These are phyloP conservation scores for Meteorus colon DNA, from an alignment of 2,888 invertebrate species.

Conservation along the genomic window DNA sequence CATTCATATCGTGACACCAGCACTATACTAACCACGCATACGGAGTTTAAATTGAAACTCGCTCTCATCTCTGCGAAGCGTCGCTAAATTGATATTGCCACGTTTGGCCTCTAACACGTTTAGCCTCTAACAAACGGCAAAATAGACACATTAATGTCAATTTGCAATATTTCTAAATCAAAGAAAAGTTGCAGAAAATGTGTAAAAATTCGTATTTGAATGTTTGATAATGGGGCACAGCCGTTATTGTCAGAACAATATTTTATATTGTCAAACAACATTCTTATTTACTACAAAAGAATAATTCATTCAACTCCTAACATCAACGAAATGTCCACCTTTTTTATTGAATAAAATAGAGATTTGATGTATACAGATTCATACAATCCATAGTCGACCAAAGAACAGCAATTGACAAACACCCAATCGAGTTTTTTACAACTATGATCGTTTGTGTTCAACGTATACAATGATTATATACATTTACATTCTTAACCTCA, in stretches of 20 bases:
- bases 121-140: conserved; percentile 19
- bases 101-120: conserved; percentile 25
- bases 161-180: not conserved
- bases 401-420: too few relatives aligned
- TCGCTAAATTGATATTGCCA: conserved; percentile 30
- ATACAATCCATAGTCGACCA: too few relatives aligned
- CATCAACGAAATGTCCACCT: conserved; percentile 46
- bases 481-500: not conserved
- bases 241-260: conserved; percentile 26
- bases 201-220: not conserved
- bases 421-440: too few relatives aligned
- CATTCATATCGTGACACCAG: conserved; percentile 14
- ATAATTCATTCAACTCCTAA: conserved; percentile 31
- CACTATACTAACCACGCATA: conserved; percentile 12
- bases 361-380: not conserved
- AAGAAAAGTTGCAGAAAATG: not conserved
- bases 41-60: conserved; percentile 28
- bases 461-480: too few relatives aligned
- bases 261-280: not conserved
- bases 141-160: not conserved
- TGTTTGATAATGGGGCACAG: too few relatives aligned
- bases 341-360: conserved; percentile 39
- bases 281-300: conserved; percentile 11
- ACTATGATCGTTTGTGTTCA: too few relatives aligned
- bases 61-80: not conserved